Evolutionary conservation across 1,140 invertebrate species (phyloP), one percentile per base, ranked within the genome.

Genomic region (Pantala flavescens): DNA sequence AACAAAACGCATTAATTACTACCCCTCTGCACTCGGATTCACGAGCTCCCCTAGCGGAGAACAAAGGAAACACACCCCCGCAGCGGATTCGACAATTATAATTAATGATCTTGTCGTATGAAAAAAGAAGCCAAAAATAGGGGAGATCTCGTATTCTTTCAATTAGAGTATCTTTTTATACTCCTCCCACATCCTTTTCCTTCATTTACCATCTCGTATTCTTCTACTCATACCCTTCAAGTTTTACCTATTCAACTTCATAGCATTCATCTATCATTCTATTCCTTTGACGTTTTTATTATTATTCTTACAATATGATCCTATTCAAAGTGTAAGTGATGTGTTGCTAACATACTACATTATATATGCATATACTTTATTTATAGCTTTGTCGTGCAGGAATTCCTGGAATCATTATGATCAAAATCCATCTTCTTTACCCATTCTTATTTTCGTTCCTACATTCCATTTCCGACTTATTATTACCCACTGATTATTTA

Each of bases 11-110:
- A 63, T 21, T 63, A 19, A 63, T 63, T 63, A 63, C 49, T 63
- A 21, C 14, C n/a, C 49, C 49, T n/a, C n/a, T 63, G 49, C 49
- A 14, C n/a, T 63, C 49, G 49, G n/a, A 63, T 19, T 63, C 49
- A 21, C 12, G 49, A 63, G n/a, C 49, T 63, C 49, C n/a, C 12
- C 49, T 16, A 63, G 5, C 12, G 49, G n/a, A 36, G 28, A 12
- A 63, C 49, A 63, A 63, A 63, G 49, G 49, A 21, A 63, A 63
- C n/a, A 19, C 49, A 63, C n/a, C 49, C 49, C 49, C n/a, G 14
- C 49, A 63, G 28, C 49, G 49, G 49, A 21, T 63, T 63, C 49
- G 49, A 63, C 49, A 63, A 63, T 63, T 63, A 63, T 63, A 63
- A 63, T 63, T 63, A 63, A 63, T 63, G 49, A 63, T 21, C 49